Evolutionary conservation across 2,113 vertebrate species (phyloP).

Genomic region (Damaliscus lunatus): DNA sequence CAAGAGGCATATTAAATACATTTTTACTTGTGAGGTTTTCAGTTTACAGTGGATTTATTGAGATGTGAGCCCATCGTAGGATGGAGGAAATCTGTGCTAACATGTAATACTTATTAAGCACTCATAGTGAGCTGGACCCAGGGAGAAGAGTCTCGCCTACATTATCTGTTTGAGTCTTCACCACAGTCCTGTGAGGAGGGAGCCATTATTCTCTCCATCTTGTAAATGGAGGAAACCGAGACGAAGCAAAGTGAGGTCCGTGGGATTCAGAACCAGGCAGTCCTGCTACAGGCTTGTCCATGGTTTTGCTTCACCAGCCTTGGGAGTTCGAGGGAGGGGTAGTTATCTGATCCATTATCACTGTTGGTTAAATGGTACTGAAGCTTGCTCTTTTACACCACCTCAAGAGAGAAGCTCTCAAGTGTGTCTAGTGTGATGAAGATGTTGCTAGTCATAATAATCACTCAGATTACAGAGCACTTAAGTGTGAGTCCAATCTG

Average conservation of each 20-base stretch:
- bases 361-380: neutral
- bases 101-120: neutral
- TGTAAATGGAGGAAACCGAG: neutral
- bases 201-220: neutral
- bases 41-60: neutral
- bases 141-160: accelerated
- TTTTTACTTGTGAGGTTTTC: neutral
- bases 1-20: neutral
- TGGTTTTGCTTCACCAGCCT: neutral
- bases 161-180: neutral
- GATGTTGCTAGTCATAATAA: neutral
- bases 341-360: neutral
- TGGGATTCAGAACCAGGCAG: neutral
- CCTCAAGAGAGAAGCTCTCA: neutral
- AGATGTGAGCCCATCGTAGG: neutral
- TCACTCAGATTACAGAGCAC: neutral
- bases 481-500: neutral
- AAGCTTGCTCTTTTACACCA: neutral
- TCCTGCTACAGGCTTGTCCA: too few relatives aligned
- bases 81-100: neutral
- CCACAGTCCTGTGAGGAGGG: too few relatives aligned
- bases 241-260: neutral
- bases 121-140: neutral
- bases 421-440: neutral
- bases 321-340: neutral